Percentiles rank a stretch among this genome's conserved stretches.
Conservation (phyloP, 35 echinoderm and acorn worm species). For the Apostichopus japonicus region DNA sequence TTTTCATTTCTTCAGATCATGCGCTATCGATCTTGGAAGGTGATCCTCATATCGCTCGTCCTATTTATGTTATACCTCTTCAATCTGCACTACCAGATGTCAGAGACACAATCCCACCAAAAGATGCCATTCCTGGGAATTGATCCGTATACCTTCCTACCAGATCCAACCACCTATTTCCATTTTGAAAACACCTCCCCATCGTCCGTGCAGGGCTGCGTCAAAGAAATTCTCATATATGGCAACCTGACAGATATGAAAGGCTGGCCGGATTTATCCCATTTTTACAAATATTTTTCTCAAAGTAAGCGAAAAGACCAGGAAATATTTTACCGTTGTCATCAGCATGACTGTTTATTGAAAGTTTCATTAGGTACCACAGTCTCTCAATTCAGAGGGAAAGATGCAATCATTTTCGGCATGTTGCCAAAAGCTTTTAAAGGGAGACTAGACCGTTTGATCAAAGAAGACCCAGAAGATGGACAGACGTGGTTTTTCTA, state of each 20-base stretch:
- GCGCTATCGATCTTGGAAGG: background rate
- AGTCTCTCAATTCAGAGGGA: conserved; percentile 50
- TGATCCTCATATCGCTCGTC: background rate
- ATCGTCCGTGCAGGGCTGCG: conserved; percentile 32
- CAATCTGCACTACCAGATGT: background rate
- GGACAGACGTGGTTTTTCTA: conserved; percentile 86
- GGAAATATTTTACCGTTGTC: conserved; percentile 33
- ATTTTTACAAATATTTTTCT: conserved; percentile 35
- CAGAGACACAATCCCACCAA: background rate
- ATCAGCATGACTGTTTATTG: conserved; percentile 36
- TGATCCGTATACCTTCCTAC: conserved; percentile 1
- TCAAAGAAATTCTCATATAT: conserved; percentile 64
- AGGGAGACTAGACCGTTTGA: conserved; percentile 37
- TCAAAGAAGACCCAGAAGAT: conserved; percentile 23
- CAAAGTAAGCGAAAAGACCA: conserved; percentile 35
- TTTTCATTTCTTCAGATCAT: conserved; percentile 6
- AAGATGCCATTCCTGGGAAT: background rate
- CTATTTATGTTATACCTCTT: conserved; percentile 5
- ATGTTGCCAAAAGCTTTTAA: conserved; percentile 74
- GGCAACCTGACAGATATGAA: conserved; percentile 78
- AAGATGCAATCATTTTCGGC: conserved; percentile 76
- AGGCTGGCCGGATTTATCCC: conserved; percentile 66
- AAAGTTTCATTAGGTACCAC: conserved; percentile 59
- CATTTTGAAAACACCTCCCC: conserved; percentile 27
- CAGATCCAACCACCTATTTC: conserved; percentile 40